Conservation (phyloP, 37 sponge, comb jelly and placozoan species). For the Halisarca cf. caerulea region DNA sequence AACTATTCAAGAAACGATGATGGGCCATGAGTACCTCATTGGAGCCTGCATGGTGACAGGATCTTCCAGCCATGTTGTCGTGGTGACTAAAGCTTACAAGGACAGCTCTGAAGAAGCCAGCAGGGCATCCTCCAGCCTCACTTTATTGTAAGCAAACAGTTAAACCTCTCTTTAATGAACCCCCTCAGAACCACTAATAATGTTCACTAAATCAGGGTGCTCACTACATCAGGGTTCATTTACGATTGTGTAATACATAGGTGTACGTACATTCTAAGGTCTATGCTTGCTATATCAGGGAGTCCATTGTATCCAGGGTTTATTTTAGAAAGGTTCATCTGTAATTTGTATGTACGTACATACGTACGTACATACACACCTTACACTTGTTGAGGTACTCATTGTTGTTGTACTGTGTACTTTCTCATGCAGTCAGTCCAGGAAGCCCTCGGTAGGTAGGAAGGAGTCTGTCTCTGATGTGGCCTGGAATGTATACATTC, state of each 20-base stretch:
- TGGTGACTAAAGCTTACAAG: conserved; percentile 8
- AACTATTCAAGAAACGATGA: neutral
- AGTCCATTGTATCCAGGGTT: too few relatives aligned
- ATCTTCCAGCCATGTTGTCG: neutral
- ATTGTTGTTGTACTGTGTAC: too few relatives aligned
- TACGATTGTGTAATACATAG: too few relatives aligned
- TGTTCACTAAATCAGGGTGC: too few relatives aligned
- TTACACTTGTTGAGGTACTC: neutral
- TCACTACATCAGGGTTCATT: too few relatives aligned
- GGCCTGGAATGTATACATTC: conserved; percentile 11
- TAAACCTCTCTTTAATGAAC: too few relatives aligned
- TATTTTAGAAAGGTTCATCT: too few relatives aligned
- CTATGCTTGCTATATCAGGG: too few relatives aligned
- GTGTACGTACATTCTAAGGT: too few relatives aligned
- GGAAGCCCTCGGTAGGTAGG: neutral
- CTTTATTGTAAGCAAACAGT: neutral
- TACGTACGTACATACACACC: too few relatives aligned
- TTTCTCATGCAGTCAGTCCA: neutral
- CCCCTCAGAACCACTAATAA: too few relatives aligned
- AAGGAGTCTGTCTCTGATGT: neutral
- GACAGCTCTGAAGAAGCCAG: neutral
- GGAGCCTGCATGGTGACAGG: conserved; percentile 3
- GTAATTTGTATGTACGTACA: too few relatives aligned
- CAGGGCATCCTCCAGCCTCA: neutral
- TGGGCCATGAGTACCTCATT: neutral